A percentile compares a stretch with the other conserved stretches of the same genome.
Evolutionary conservation across 1,140 invertebrate genomes (phyloP).

Genomic region (Stegodyphus mimosarum): DNA sequence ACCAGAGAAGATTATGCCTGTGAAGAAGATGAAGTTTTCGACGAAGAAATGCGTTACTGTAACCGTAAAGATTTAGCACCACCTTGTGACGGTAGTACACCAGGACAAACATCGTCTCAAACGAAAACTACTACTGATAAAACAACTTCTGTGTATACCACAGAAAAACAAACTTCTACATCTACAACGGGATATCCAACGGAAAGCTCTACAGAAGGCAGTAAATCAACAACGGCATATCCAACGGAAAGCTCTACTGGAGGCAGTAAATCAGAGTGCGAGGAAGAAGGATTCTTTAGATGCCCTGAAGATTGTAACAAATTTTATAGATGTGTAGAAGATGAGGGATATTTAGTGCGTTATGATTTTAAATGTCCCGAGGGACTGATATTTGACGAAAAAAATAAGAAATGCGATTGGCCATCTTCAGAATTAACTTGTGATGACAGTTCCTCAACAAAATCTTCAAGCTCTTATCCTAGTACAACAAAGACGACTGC

Average conservation of each 20-base stretch:
- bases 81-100: slow-evolving; percentile 18
- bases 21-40: slow-evolving; percentile 68
- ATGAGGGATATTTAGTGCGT: slow-evolving; percentile 70
- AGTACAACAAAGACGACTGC: background rate
- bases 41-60: slow-evolving; percentile 65
- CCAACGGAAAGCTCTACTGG: background rate
- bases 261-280: slow-evolving; percentile 66
- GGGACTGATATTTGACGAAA: slow-evolving; percentile 68
- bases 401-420: slow-evolving; percentile 64
- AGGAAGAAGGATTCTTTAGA: slow-evolving; percentile 74
- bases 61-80: slow-evolving; percentile 57
- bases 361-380: slow-evolving; percentile 67
- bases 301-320: slow-evolving; percentile 63
- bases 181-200: background rate
- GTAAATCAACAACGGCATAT: background rate
- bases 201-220: background rate
- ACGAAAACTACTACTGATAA: slow-evolving; percentile 48
- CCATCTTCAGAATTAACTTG: slow-evolving; percentile 55
- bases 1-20: slow-evolving; percentile 71
- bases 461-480: background rate
- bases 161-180: no score
- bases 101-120: background rate
- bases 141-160: background rate
- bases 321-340: slow-evolving; percentile 66
- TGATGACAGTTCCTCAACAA: slow-evolving; percentile 24